phyloP scores from a whole-genome alignment of 2,888 invertebrate genomes.

The Parnassius smintheus region DNA sequence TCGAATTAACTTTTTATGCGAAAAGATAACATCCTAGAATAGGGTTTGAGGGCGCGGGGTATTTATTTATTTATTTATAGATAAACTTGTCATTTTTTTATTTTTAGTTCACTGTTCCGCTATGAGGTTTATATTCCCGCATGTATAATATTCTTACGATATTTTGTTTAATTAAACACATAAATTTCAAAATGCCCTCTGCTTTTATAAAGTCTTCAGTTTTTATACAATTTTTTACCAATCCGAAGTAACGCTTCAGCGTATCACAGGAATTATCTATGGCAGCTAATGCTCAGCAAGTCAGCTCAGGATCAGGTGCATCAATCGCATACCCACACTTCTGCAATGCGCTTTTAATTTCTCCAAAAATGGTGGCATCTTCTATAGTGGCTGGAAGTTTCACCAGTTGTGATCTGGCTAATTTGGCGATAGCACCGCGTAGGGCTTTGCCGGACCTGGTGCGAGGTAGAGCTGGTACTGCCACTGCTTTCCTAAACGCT shows the following conservation, averaged over 20 bases:
- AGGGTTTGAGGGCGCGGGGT: too few species aligned
- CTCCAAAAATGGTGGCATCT: slow-evolving; percentile 89
- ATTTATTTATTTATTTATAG: too few species aligned
- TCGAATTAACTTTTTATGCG: too few species aligned
- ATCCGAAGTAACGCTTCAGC: too few species aligned
- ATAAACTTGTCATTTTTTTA: too few species aligned
- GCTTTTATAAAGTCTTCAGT: neutral
- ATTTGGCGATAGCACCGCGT: slow-evolving; percentile 90
- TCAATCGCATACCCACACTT: slow-evolving; percentile 87
- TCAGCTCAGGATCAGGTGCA: slow-evolving; percentile 84
- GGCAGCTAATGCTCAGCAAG: neutral
- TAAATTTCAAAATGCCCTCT: neutral
- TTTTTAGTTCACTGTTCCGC: too few species aligned
- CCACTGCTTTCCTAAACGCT: slow-evolving; percentile 89
- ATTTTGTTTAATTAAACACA: too few species aligned
- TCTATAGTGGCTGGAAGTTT: slow-evolving; percentile 93
- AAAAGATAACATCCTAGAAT: too few species aligned
- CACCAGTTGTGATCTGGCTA: slow-evolving; percentile 90
- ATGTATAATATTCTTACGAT: too few species aligned
- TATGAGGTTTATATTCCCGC: too few species aligned
- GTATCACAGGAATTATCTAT: too few species aligned
- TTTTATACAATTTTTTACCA: too few species aligned
- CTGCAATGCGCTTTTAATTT: slow-evolving; percentile 88
- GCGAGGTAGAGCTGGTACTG: slow-evolving; percentile 91
- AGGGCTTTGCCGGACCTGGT: slow-evolving; percentile 88